Percentiles rank a stretch among this genome's conserved stretches.
Conservation (phyloP, 2,888 invertebrate species). For the Zele albiditarsus region DNA sequence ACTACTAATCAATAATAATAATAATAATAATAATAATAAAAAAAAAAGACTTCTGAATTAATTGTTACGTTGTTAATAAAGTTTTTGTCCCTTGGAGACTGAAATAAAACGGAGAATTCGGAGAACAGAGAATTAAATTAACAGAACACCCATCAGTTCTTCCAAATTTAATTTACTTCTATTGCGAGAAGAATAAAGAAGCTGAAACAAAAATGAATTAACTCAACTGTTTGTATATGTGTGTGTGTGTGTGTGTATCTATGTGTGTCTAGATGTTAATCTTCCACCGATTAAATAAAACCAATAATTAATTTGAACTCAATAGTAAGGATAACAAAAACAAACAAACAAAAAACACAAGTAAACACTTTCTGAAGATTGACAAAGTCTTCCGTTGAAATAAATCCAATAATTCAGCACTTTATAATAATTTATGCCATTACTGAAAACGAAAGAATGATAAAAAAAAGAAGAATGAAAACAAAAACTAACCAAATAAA, state of each 20-base stretch:
- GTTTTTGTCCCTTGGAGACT: too few species aligned
- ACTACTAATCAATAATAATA: too few species aligned
- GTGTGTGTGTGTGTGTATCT: conserved; percentile 11
- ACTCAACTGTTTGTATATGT: background rate
- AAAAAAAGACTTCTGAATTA: too few species aligned
- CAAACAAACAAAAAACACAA: background rate
- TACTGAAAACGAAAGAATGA: background rate
- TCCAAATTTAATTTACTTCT: conserved; percentile 22
- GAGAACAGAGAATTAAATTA: too few species aligned
- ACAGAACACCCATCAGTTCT: conserved; percentile 4
- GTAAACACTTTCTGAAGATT: too few species aligned
- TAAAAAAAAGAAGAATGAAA: too few species aligned
- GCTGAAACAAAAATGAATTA: background rate
- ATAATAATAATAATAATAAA: too few species aligned
- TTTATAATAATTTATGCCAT: conserved; percentile 65
- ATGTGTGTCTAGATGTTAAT: background rate
- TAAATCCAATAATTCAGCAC: conserved; percentile 43
- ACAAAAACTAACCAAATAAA: too few species aligned
- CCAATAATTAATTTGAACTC: background rate
- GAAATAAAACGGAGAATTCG: too few species aligned
- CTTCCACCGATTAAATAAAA: background rate
- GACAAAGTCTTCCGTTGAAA: background rate
- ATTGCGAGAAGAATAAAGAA: background rate
- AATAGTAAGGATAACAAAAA: background rate
- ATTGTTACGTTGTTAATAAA: too few species aligned